A percentile compares a stretch with the other conserved stretches of the same genome.
Conservation (phyloP, 2,113 vertebrate species). For the Oreochromis spilurus region DNA sequence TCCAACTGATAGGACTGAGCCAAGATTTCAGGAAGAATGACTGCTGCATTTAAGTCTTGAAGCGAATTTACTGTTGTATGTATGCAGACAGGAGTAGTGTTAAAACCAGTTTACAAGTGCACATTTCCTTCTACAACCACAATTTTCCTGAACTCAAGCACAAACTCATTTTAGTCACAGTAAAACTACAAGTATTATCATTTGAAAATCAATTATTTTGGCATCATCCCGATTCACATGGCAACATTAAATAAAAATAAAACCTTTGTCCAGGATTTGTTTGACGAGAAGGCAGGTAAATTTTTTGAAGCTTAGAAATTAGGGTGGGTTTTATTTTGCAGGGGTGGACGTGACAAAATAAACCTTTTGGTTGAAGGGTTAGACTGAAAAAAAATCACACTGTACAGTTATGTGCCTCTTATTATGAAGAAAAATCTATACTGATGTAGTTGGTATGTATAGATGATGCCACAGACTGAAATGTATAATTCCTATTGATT, state of each 20-base stretch:
- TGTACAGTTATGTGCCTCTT: not conserved
- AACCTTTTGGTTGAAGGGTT: not conserved
- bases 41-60: not conserved
- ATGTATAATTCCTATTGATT: not conserved
- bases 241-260: not conserved
- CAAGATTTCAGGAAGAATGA: not conserved
- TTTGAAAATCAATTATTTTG: not conserved
- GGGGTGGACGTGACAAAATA: not conserved
- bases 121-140: not conserved
- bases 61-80: not conserved
- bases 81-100: not conserved
- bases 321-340: not conserved
- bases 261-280: not conserved
- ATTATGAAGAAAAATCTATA: not conserved
- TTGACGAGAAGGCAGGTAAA: not conserved
- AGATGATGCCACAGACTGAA: not conserved
- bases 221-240: rapidly evolving
- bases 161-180: not conserved
- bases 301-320: not conserved
- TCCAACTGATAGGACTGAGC: not conserved
- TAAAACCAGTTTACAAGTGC: not conserved
- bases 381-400: not conserved
- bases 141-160: not conserved
- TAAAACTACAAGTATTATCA: not conserved
- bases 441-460: not conserved